Base-by-base conservation (phyloP, 2,888 invertebrate species). In the Drosophila cognata region DNA sequence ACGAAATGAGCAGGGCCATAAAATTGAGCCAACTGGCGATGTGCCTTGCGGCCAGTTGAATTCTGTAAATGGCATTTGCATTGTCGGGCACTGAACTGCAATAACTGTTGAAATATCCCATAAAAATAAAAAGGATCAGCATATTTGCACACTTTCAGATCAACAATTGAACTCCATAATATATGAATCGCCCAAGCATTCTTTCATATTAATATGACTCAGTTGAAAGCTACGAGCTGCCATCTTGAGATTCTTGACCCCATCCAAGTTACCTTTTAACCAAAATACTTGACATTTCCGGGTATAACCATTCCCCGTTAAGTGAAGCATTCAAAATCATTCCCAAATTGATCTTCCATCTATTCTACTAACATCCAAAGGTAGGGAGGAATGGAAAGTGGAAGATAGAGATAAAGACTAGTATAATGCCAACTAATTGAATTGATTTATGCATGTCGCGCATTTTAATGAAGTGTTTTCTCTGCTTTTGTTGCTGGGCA, bases 381-480 rank as follows among this genome's bases (percentile, higher is more conserved):
- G 1, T 21, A 33, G n/a, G 31, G 31, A 11, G 16, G 21, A 36
- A 25, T 21, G 55, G 25, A 16, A 25, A 38, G 18, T 60, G 35
- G 38, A 29, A 46, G 51, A 64, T 21, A 28, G 36, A 60, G 63
- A 61, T 65, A 65, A 57, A 76, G 62, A 48, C 60, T 51, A 63
- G 46, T 62, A 84, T 84, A 84, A 86, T 84, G 75, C 71, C 84
- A 82, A 75, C 84, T 88, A 88, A 88, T 88, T 88, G 88, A 87
- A 78, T 87, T 88, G 88, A 88, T 88, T 88, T 88, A 88, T 88
- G 88, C 85, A 82, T 84, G 84, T 81, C 81, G 84, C 81, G 76
- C 81, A 74, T 84, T 82, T 83, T 76, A 83, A 82, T 77, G 74
- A 83, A 82, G 66, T 76, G 67, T 81, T 82, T 77, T 68, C 62